Base-by-base conservation (phyloP, 2,888 invertebrate genomes). In the Drosophila cracens region DNA sequence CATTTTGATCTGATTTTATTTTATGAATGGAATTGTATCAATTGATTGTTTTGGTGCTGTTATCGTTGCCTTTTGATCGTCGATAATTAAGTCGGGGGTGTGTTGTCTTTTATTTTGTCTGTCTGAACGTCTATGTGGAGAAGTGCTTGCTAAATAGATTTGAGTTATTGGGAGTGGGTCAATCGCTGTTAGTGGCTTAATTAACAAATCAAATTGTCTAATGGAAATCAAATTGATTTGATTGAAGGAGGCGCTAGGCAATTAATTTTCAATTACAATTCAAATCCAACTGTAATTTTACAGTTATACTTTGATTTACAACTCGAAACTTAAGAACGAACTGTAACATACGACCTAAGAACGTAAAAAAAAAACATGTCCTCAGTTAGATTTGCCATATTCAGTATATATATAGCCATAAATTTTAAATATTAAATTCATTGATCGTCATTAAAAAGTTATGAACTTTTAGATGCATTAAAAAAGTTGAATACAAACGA, bases 1-100 rank as follows among this genome's bases (percentile, higher is more conserved):
- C 88, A 83, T 87, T 87, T 81, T 74, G 81, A 85, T 89, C 82
- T 82, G 86, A 89, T 89, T 86, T 89, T 71, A 86, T 86, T 86
- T 89, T 71, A 86, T 86, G 87, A 86, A 89, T 86, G 89, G 53
- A 86, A 87, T 87, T 87, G 89, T 87, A 85, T 89, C 87, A 87
- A 87, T 87, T 89, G 86, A 89, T 87, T 87, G 86, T 86, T 89
- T 86, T 87, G 89, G 76, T 79, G 71, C 84, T 89, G 87, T 86
- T 86, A 89, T 84, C 85, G 85, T 76, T 87, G 85, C 89, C 82
- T 84, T 89, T 89, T 70, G 85, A 89, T 89, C 85, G 72, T 40
- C 85, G 74, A 86, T 89, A 86, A 89, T 86, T 87, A 86, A 89
- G 89, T 81, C 60, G 85, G 87, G 87, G 85, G 63, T 66, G 72